Percentiles rank a stretch among this genome's conserved stretches.
phyloP scores from a whole-genome alignment of 1,140 invertebrate species.

The Leptoteleia sp. region DNA sequence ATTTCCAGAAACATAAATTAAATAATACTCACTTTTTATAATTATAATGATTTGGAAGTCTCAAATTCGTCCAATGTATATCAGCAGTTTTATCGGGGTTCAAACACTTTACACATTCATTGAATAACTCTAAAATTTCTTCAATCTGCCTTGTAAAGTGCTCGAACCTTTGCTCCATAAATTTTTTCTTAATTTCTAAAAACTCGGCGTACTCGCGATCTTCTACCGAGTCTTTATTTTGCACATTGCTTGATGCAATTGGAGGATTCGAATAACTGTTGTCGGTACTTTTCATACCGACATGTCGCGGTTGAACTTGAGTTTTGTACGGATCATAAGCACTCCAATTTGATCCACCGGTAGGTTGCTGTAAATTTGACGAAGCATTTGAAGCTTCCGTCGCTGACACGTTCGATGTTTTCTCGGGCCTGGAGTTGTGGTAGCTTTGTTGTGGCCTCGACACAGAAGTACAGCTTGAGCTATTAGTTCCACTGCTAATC shows the following conservation, averaged over 20 bases:
- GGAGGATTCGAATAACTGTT: too few species aligned
- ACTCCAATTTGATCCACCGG: slow-evolving; percentile 28
- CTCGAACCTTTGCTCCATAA: too few species aligned
- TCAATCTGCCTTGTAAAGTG: too few species aligned
- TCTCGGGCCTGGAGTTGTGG: slow-evolving; percentile 28
- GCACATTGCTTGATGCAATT: too few species aligned
- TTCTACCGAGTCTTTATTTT: too few species aligned
- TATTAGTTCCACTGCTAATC: slow-evolving; percentile 52
- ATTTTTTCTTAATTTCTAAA: too few species aligned
- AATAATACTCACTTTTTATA: slow-evolving; percentile 33
- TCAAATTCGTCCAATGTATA: slow-evolving; percentile 16
- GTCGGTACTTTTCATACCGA: too few species aligned
- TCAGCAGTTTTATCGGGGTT: slow-evolving; percentile 8
- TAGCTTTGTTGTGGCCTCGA: slow-evolving; percentile 24
- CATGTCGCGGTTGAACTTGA: too few species aligned
- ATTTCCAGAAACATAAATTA: too few species aligned
- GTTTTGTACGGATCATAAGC: slow-evolving; percentile 24
- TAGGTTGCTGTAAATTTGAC: slow-evolving; percentile 3
- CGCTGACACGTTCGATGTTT: background rate
- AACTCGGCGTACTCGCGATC: too few species aligned
- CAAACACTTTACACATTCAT: slow-evolving; percentile 19
- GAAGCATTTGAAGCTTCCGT: slow-evolving; percentile 4
- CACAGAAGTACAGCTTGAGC: background rate
- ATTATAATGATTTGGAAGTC: slow-evolving; percentile 42
- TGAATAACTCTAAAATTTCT: slow-evolving; percentile 19